Percentiles rank a stretch among this genome's conserved stretches.
These are phyloP conservation scores for Pandion haliaetus DNA, from an alignment of 2,113 vertebrate species.

Conservation along the genomic window DNA sequence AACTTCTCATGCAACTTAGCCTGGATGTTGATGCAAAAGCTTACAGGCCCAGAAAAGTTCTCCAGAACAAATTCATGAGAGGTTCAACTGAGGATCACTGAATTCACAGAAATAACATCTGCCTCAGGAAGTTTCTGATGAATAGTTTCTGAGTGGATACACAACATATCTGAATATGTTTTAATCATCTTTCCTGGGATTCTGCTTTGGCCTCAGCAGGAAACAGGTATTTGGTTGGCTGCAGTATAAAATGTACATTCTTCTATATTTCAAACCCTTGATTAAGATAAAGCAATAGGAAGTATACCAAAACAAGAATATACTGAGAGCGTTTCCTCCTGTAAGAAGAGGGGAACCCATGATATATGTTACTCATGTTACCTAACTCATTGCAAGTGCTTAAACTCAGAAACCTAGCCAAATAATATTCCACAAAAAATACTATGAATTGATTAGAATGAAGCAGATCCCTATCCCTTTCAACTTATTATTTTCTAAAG, in stretches of 20 bases:
- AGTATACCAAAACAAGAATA: not conserved
- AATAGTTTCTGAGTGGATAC: not conserved
- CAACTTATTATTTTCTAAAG: not conserved
- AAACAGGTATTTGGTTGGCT: not conserved
- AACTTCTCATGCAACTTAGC: fast-evolving
- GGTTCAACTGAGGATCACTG: fast-evolving
- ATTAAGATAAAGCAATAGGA: not conserved
- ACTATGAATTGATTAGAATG: fast-evolving
- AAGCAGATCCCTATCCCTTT: not conserved
- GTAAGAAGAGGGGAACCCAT: not conserved
- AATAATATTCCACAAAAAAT: not conserved
- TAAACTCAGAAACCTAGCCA: not conserved
- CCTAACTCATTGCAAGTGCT: not conserved
- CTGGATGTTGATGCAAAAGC: not conserved
- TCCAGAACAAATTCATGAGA: not conserved
- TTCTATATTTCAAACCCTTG: not conserved
- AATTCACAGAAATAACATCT: not conserved
- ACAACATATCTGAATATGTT: not conserved
- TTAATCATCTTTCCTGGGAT: not conserved
- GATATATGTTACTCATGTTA: not conserved
- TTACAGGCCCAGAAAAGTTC: not conserved
- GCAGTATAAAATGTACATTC: fast-evolving
- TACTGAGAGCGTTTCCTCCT: not conserved
- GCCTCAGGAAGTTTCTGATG: not conserved
- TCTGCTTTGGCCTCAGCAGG: not conserved